Conservation (phyloP, 2,797 vertebrate species). For the Lutjanus campechanus region DNA sequence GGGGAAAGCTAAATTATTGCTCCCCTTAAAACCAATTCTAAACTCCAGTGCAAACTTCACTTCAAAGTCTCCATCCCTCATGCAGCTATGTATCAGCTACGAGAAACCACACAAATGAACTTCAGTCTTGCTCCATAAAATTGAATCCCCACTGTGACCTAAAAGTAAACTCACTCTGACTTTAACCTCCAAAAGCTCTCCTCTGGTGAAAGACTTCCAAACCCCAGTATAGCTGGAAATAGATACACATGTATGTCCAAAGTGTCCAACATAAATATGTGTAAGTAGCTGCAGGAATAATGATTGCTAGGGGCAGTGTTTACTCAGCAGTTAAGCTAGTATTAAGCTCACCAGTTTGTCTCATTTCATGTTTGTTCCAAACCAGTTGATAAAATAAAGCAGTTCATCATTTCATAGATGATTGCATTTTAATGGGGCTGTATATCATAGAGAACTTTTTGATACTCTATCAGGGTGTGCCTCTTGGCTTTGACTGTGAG, state of each 20-base stretch:
- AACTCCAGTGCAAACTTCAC: conserved; percentile 62
- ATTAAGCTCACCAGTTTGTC: conserved; percentile 57
- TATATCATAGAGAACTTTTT: conserved; percentile 14
- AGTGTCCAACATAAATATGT: conserved; percentile 80
- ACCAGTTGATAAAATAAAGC: conserved; percentile 38
- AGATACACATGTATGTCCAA: conserved; percentile 65
- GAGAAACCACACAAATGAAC: conserved; percentile 68
- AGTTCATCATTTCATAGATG: conserved; percentile 30
- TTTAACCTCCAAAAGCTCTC: conserved; percentile 59
- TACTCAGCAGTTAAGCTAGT: conserved; percentile 64
- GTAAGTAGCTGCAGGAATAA: conserved; percentile 71
- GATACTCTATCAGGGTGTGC: conserved; percentile 26
- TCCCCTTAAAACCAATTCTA: conserved; percentile 61
- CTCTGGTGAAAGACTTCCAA: conserved; percentile 59
- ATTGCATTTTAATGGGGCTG: conserved; percentile 47
- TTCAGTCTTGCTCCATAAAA: conserved; percentile 76
- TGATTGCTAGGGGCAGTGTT: conserved; percentile 68
- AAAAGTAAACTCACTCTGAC: conserved; percentile 75
- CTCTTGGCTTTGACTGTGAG: conserved; percentile 17
- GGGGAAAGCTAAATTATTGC: conserved; percentile 68
- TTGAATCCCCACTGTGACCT: conserved; percentile 72
- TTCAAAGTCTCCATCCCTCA: conserved; percentile 68
- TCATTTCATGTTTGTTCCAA: conserved; percentile 55
- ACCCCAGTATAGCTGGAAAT: conserved; percentile 67
- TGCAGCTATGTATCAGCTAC: conserved; percentile 28